These are phyloP conservation scores for Achatina immaculata DNA, from an alignment of 1,140 invertebrate species.

Conservation along the genomic window DNA sequence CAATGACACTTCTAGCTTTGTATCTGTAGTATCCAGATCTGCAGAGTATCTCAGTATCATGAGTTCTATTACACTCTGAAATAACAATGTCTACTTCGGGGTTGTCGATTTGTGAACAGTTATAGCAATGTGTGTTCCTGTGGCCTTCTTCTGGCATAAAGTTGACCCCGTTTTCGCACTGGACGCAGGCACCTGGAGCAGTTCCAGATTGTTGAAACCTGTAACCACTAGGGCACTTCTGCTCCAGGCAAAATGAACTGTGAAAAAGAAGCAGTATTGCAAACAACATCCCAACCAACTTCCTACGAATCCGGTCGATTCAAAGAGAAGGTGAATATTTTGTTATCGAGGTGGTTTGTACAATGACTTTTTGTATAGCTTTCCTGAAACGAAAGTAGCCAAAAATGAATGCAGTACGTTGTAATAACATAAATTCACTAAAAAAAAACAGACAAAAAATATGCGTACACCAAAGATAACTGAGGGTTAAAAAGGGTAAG, in stretches of 20 bases:
- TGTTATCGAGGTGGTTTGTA: no score
- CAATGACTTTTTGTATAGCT: no score
- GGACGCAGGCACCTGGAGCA: background rate
- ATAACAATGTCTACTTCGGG: background rate
- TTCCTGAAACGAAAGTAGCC: no score
- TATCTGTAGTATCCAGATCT: background rate
- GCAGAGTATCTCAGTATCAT: background rate
- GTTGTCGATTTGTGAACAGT: background rate
- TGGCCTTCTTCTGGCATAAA: background rate
- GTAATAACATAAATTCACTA: no score
- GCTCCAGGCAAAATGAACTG: background rate
- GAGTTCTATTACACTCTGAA: background rate
- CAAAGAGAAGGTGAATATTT: no score
- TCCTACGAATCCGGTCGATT: no score
- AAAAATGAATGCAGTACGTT: no score
- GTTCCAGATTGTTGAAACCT: background rate
- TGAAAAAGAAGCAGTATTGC: background rate
- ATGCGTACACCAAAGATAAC: no score
- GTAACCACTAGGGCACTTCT: background rate
- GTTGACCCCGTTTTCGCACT: background rate
- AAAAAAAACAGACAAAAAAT: no score
- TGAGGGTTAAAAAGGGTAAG: no score
- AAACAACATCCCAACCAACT: no score
- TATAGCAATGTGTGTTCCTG: background rate
- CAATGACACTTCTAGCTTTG: background rate